Conservation (phyloP, 2,888 invertebrate species). For the Melieria omissa region DNA sequence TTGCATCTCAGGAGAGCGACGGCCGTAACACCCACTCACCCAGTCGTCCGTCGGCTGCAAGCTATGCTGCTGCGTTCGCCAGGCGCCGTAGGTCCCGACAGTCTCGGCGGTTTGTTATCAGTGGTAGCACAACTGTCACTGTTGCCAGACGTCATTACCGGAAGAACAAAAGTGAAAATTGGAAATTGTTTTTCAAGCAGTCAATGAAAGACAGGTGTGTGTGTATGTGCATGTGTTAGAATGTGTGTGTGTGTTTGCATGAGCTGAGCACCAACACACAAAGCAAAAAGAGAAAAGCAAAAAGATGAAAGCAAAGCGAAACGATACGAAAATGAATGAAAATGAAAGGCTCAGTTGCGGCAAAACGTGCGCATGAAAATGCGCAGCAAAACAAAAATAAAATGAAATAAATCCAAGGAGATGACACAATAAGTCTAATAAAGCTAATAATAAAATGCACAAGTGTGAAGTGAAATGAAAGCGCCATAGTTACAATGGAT, state of each 20-base stretch:
- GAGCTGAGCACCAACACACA: neutral
- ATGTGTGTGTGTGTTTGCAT: too few species aligned
- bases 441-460: too few species aligned
- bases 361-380: too few species aligned
- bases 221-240: neutral
- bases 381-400: too few species aligned
- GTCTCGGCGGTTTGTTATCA: slow-evolving; percentile 26
- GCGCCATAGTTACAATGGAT: too few species aligned
- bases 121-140: slow-evolving; percentile 25
- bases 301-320: too few species aligned
- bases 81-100: slow-evolving; percentile 6
- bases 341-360: too few species aligned
- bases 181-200: neutral
- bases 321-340: too few species aligned
- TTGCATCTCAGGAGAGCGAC: slow-evolving; percentile 23
- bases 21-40: neutral
- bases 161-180: slow-evolving; percentile 9
- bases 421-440: too few species aligned
- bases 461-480: too few species aligned
- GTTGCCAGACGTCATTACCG: slow-evolving; percentile 17
- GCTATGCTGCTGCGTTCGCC: slow-evolving; percentile 18
- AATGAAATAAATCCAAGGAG: too few species aligned
- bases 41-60: slow-evolving; percentile 3
- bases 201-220: slow-evolving; percentile 6
- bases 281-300: neutral